Evolutionary conservation across 1,140 invertebrate species (phyloP).

Genomic region (Solen grandis): DNA sequence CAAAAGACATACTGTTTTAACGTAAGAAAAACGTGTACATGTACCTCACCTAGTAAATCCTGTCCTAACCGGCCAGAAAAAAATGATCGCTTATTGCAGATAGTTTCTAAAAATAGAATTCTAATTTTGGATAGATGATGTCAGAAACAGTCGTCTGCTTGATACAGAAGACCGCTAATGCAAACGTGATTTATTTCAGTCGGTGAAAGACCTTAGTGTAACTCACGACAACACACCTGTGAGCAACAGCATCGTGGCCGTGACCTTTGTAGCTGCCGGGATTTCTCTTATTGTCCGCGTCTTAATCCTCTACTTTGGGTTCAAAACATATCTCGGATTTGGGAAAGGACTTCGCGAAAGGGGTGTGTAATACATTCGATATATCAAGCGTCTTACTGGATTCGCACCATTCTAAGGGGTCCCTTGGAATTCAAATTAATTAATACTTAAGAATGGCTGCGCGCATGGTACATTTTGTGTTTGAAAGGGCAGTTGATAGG

Average conservation of each 20-base stretch:
- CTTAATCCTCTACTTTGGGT: constrained; percentile 40
- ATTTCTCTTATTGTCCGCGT: constrained; percentile 41
- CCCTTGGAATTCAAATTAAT: too few relatives aligned
- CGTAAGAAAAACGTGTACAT: too few relatives aligned
- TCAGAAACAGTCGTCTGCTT: too few relatives aligned
- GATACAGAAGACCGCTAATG: background rate
- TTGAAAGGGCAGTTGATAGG: too few relatives aligned
- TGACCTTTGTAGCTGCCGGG: constrained; percentile 50
- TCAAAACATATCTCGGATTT: constrained; percentile 53
- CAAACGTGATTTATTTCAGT: constrained; percentile 31
- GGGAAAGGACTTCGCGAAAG: constrained; percentile 64
- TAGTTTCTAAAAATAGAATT: background rate
- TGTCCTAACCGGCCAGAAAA: background rate
- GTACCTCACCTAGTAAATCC: too few relatives aligned
- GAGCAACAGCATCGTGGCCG: constrained; percentile 15
- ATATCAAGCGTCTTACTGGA: too few relatives aligned
- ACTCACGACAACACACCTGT: background rate
- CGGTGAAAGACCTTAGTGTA: constrained; percentile 27
- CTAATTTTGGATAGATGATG: too few relatives aligned
- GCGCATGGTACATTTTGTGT: too few relatives aligned
- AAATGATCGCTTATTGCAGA: background rate
- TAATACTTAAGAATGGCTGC: too few relatives aligned
- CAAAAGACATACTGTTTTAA: too few relatives aligned
- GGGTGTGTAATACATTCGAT: too few relatives aligned
- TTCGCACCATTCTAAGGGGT: too few relatives aligned